phyloP scores from a whole-genome alignment of 2,797 vertebrate species.

The Lagodon rhomboides region DNA sequence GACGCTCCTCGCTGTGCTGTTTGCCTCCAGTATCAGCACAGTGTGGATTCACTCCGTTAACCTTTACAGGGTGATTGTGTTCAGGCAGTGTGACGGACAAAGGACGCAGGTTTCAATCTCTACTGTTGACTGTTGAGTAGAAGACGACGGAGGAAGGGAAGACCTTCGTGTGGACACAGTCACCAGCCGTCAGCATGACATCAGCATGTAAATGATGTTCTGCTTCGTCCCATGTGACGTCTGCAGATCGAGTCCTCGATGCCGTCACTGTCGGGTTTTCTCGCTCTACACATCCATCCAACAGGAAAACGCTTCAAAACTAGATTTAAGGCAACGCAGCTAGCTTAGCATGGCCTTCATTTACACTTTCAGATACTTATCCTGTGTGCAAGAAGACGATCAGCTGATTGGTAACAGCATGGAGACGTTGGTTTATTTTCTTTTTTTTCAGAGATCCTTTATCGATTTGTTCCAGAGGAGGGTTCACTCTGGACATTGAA shows the following conservation, averaged over 20 bases:
- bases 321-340: no score
- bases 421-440: no score
- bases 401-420: no score
- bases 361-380: no score
- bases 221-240: not conserved
- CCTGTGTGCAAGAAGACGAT: no score
- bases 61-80: slow-evolving; percentile 20
- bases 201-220: not conserved
- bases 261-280: no score
- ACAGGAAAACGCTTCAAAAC: no score
- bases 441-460: no score
- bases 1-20: not conserved
- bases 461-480: no score
- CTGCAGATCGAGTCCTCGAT: not conserved
- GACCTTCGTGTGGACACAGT: not conserved
- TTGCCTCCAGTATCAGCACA: slow-evolving; percentile 3
- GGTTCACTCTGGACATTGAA: no score
- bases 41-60: not conserved
- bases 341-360: no score
- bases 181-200: not conserved
- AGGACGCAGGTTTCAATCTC: slow-evolving; percentile 14
- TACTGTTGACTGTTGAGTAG: not conserved
- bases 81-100: slow-evolving; percentile 9
- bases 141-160: slow-evolving; percentile 7
- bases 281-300: no score